These are phyloP conservation scores for Metopia argyrocephala DNA, from an alignment of 2,888 invertebrate genomes.

Conservation along the genomic window DNA sequence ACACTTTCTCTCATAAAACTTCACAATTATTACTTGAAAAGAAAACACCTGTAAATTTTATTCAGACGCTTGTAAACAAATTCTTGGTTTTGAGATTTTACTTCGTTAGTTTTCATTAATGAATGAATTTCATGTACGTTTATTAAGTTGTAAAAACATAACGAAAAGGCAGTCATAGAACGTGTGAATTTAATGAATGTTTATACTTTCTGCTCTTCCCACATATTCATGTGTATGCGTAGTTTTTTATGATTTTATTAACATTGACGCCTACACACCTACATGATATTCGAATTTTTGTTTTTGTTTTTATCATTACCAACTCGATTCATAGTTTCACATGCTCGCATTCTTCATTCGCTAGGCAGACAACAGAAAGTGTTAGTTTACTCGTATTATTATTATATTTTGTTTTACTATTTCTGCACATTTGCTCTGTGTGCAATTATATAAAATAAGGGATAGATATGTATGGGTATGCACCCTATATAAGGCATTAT, in stretches of 20 bases:
- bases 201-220: too few relatives aligned
- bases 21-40: constrained; percentile 5
- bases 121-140: constrained; percentile 4
- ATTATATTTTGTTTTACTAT: neutral
- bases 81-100: constrained; percentile 6
- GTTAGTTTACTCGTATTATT: constrained; percentile 5
- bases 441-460: constrained; percentile 6
- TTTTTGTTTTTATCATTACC: neutral
- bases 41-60: constrained; percentile 26
- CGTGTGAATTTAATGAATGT: neutral
- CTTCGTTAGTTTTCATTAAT: constrained; percentile 20
- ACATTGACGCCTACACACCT: neutral
- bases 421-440: neutral
- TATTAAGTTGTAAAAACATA: too few relatives aligned
- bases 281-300: neutral
- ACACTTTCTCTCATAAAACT: constrained; percentile 36
- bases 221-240: neutral
- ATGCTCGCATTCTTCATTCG: constrained; percentile 9
- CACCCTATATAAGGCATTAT: neutral
- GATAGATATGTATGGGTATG: neutral
- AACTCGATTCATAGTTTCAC: neutral
- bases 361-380: constrained; percentile 2
- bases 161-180: too few relatives aligned
- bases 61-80: neutral
- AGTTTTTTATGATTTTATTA: neutral